Base-by-base conservation (phyloP, 2,797 vertebrate species). In the Picus viridis region DNA sequence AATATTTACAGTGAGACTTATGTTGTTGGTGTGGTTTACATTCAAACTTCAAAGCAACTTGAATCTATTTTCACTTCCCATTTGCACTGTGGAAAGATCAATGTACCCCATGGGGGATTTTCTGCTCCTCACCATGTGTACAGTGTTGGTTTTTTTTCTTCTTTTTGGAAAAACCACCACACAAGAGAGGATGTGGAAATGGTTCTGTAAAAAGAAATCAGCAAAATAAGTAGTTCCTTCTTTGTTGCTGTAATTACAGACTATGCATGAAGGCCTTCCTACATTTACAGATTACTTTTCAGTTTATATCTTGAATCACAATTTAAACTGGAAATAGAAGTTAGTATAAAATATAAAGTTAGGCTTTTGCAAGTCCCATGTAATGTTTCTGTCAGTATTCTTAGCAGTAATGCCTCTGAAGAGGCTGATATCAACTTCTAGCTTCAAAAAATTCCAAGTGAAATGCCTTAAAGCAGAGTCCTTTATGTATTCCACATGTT, bases 211-310 rank as follows among this genome's bases (percentile, higher is more conserved):
- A 77, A 92, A 65, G 53, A 92, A 91, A 96, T 67, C 85, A 95
- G 91, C 36, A 83, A 88, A 96, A 97, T 90, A 94, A 94, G 70
- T 47, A 72, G 91, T 89, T 92, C 82, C 89, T 90, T 86, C 75
- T 89, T 88, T 73, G 89, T 81, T 87, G n/a, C 57, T 34, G 58
- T 90, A 95, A 78, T 92, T 87, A 83, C 53, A 95, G 92, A 63
- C 20, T 39, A 32, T 18, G 14, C 16, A 83, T 80, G 39, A 43
- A 79, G 49, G 32, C 43, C 81, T 96, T 91, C 86, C 65, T 88
- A 92, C 32, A 62, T 77, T 89, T 67, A 34, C 57, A 54, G 79
- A 86, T 64, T 53, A 63, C 85, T 79, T 96, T 93, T 93, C 86
- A 78, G 24, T 74, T 53, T 54, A 89, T 86, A 53, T 71, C 85